These are phyloP conservation scores for Belonocnema kinseyi DNA, from an alignment of 1,140 invertebrate species.

Conservation along the genomic window DNA sequence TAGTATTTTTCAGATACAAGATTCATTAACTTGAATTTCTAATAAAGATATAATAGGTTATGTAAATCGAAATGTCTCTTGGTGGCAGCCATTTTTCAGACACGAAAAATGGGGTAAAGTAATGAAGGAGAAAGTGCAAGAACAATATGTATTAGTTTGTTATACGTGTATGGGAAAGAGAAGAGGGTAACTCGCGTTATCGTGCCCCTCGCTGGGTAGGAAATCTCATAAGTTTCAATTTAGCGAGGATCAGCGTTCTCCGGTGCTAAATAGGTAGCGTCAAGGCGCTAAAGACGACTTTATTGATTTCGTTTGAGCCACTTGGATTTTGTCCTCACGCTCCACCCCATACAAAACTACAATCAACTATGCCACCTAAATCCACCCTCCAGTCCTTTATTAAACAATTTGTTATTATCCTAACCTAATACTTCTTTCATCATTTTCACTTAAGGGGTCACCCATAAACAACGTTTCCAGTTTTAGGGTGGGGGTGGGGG, in stretches of 20 bases:
- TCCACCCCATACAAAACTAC: slow-evolving; percentile 4
- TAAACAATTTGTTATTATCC: background rate
- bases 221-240: slow-evolving; percentile 77
- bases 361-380: background rate
- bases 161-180: slow-evolving; percentile 9
- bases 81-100: background rate
- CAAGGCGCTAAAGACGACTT: slow-evolving; percentile 49
- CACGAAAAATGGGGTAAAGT: slow-evolving; percentile 4
- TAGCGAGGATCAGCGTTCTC: slow-evolving; percentile 72
- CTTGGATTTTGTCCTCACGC: slow-evolving; percentile 33
- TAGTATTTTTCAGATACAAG: no score
- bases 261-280: slow-evolving; percentile 49
- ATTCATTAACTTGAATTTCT: no score
- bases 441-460: no score
- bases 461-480: no score
- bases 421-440: background rate
- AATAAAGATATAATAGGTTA: no score
- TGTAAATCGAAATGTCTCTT: slow-evolving; percentile 1
- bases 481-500: no score
- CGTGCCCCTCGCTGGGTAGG: slow-evolving; percentile 44
- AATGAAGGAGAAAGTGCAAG: slow-evolving; percentile 5
- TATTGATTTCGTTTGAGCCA: slow-evolving; percentile 55
- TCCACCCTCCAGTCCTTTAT: background rate
- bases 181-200: slow-evolving; percentile 56
- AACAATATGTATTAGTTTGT: slow-evolving; percentile 20